These are phyloP conservation scores for Oophaga sylvatica DNA, from an alignment of 2,797 vertebrate species.

Conservation along the genomic window DNA sequence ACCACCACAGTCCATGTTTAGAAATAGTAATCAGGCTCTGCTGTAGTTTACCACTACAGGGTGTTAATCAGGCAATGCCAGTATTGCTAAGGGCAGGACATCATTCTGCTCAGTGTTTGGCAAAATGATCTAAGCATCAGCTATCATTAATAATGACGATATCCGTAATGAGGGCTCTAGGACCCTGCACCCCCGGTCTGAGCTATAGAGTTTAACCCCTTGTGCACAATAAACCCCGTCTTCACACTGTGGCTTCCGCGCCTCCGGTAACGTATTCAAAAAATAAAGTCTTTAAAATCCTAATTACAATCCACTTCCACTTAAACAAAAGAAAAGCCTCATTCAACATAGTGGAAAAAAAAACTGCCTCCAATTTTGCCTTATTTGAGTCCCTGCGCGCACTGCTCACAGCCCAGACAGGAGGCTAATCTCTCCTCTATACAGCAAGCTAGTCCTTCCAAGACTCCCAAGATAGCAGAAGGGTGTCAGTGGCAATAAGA, in stretches of 20 bases:
- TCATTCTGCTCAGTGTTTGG: not conserved
- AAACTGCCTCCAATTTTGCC: not conserved
- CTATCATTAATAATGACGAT: too few species aligned
- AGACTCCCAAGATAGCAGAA: too few species aligned
- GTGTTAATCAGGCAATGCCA: too few species aligned
- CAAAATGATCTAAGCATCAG: not conserved
- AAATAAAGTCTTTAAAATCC: not conserved
- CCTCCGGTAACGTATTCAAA: not conserved
- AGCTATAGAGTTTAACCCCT: too few species aligned
- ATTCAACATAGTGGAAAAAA: constrained; percentile 25
- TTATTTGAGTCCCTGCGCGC: not conserved
- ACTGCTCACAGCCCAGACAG: not conserved
- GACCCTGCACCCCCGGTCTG: too few species aligned
- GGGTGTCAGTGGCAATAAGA: too few species aligned
- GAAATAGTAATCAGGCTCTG: too few species aligned
- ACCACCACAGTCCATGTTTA: too few species aligned
- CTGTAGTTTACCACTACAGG: too few species aligned
- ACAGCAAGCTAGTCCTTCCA: not conserved
- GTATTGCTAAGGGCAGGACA: too few species aligned
- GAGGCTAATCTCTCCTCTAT: not conserved
- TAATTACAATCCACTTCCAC: constrained; percentile 63
- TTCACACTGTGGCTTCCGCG: not conserved
- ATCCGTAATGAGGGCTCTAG: too few species aligned
- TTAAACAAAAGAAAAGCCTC: constrained; percentile 66
- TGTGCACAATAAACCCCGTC: too few species aligned